Evolutionary conservation across 2,888 invertebrate genomes (phyloP).

Genomic region (Yponomeuta sedellus): DNA sequence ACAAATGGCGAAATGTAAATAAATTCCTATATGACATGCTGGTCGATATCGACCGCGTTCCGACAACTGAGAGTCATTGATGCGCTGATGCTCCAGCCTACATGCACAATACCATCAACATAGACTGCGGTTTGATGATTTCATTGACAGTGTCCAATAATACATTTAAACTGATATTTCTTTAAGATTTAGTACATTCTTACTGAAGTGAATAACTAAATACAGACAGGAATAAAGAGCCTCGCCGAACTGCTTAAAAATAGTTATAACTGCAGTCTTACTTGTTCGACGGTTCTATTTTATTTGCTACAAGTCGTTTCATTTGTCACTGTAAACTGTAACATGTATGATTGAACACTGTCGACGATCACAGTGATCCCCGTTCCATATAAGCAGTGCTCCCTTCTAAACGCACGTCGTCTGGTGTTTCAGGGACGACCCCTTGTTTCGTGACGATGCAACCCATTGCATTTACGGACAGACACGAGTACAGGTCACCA

Average conservation of each 20-base stretch:
- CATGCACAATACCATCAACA: constrained; percentile 59
- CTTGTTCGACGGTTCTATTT: too few species aligned
- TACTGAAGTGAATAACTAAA: too few species aligned
- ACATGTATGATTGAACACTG: not conserved
- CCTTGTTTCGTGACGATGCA: constrained; percentile 58
- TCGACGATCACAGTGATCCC: constrained; percentile 38
- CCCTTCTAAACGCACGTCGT: constrained; percentile 59
- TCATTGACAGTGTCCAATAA: not conserved
- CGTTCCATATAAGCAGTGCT: constrained; percentile 71
- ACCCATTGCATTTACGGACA: constrained; percentile 45
- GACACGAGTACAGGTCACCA: constrained; percentile 55
- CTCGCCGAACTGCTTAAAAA: too few species aligned
- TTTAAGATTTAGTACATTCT: too few species aligned
- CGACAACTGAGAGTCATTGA: not conserved
- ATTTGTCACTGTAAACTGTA: constrained; percentile 29
- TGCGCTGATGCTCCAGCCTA: constrained; percentile 39
- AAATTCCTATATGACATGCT: not conserved
- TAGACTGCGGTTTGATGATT: constrained; percentile 25
- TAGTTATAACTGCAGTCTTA: too few species aligned
- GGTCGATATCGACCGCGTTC: not conserved
- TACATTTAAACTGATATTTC: not conserved
- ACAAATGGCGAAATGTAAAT: not conserved
- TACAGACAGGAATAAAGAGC: too few species aligned
- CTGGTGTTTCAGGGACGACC: constrained; percentile 52
- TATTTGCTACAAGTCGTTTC: too few species aligned